Percentiles rank a stretch among this genome's conserved stretches.
Evolutionary conservation across 2,888 invertebrate species (phyloP).

Genomic region (Drosophila nr. perissopoda): DNA sequence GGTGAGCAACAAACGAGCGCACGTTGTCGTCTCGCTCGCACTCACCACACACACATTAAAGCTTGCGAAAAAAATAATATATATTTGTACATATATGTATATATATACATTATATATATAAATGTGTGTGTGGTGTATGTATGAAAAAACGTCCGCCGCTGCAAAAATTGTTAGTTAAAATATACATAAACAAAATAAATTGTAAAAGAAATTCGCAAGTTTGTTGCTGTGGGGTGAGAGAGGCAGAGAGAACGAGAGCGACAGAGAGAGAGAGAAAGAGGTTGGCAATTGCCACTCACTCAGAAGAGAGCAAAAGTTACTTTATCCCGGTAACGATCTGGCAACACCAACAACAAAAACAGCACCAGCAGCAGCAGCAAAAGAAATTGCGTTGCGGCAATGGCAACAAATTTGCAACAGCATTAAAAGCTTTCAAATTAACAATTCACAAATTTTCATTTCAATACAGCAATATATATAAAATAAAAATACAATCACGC

Average conservation of each 20-base stretch:
- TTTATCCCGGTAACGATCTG: slow-evolving; percentile 71
- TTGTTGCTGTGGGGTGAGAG: slow-evolving; percentile 43
- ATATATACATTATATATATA: neutral
- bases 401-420: slow-evolving; percentile 61
- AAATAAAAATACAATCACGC: neutral
- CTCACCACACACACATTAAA: slow-evolving; percentile 27
- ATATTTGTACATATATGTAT: neutral
- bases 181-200: slow-evolving; percentile 65
- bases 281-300: slow-evolving; percentile 15
- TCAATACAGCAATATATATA: slow-evolving; percentile 5
- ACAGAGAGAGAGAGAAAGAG: slow-evolving; percentile 15
- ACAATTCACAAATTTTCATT: slow-evolving; percentile 17
- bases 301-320: slow-evolving; percentile 58
- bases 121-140: slow-evolving; percentile 5
- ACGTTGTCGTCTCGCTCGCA: slow-evolving; percentile 46
- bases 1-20: slow-evolving; percentile 44
- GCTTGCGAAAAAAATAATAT: slow-evolving; percentile 44
- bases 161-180: slow-evolving; percentile 64
- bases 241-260: neutral
- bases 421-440: slow-evolving; percentile 40
- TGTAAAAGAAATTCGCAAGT: slow-evolving; percentile 60
- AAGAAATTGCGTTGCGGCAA: slow-evolving; percentile 75
- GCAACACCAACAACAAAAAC: slow-evolving; percentile 74
- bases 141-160: slow-evolving; percentile 43
- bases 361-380: slow-evolving; percentile 44